These are phyloP conservation scores for Ormyrus rosae DNA, from an alignment of 2,888 invertebrate genomes.

Conservation along the genomic window DNA sequence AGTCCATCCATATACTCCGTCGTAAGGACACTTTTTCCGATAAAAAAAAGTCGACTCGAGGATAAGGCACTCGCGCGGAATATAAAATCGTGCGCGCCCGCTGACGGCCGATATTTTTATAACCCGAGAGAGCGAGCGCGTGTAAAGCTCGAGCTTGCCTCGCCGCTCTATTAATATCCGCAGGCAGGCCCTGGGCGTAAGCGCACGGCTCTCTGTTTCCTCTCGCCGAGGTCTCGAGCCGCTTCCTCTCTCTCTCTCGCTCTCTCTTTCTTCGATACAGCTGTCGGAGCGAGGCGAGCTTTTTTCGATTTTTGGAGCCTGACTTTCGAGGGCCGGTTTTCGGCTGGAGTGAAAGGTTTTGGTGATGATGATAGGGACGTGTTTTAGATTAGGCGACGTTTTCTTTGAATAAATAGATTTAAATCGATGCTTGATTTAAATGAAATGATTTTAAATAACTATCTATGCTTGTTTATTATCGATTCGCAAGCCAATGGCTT, in stretches of 20 bases:
- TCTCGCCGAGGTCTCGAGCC: conserved; percentile 55
- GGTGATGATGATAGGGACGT: too few relatives aligned
- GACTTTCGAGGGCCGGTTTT: background rate
- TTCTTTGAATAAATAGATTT: too few relatives aligned
- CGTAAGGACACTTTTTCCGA: background rate
- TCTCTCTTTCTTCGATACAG: background rate
- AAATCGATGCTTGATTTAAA: too few relatives aligned
- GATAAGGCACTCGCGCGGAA: conserved; percentile 57
- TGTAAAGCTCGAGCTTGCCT: conserved; percentile 67
- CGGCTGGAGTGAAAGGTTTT: background rate
- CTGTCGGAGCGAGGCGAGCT: background rate
- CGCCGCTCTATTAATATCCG: conserved; percentile 74
- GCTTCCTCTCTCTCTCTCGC: conserved; percentile 30
- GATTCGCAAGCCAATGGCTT: too few relatives aligned
- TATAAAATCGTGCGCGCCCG: conserved; percentile 59
- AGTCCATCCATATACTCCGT: too few relatives aligned
- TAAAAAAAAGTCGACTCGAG: background rate
- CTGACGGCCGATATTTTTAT: conserved; percentile 71
- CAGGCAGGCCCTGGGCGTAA: conserved; percentile 58
- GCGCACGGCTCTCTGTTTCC: conserved; percentile 57
- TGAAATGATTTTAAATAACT: too few relatives aligned
- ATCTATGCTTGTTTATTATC: too few relatives aligned
- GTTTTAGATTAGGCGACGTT: too few relatives aligned
- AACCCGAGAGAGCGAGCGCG: conserved; percentile 62
- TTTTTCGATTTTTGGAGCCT: background rate